Percentiles rank a stretch among this genome's conserved stretches.
Evolutionary conservation across 1,140 invertebrate species (phyloP).

Genomic region (Hesperophylax magnus): DNA sequence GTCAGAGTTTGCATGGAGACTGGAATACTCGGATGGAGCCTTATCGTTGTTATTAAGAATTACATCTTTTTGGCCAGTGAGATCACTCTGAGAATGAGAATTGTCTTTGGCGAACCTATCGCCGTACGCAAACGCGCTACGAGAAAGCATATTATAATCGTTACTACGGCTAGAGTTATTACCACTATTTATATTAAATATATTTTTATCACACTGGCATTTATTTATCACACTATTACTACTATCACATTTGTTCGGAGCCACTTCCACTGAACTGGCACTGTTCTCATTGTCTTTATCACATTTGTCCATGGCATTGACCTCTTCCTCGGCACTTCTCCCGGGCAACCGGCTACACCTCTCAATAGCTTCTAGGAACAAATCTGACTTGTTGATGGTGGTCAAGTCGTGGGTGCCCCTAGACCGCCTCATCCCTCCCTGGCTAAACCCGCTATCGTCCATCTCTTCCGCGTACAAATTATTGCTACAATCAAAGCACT

Average conservation of each 20-base stretch:
- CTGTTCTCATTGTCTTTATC: not conserved
- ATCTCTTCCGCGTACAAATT: slow-evolving; percentile 12
- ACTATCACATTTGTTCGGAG: slow-evolving; percentile 69
- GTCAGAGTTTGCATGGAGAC: not conserved
- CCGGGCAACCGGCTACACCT: slow-evolving; percentile 23
- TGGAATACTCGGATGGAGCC: not conserved
- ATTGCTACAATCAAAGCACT: slow-evolving; percentile 61
- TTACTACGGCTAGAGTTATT: slow-evolving; percentile 48
- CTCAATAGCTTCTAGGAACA: slow-evolving; percentile 53
- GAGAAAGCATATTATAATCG: slow-evolving; percentile 40
- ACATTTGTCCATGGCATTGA: slow-evolving; percentile 27
- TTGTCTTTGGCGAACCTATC: slow-evolving; percentile 35
- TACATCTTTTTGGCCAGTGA: not conserved
- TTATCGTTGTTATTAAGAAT: not conserved
- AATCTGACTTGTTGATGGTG: slow-evolving; percentile 44
- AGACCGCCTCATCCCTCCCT: slow-evolving; percentile 58
- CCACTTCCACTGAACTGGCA: slow-evolving; percentile 40
- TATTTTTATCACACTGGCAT: slow-evolving; percentile 62
- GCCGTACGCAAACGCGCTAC: slow-evolving; percentile 33
- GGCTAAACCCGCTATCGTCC: not conserved
- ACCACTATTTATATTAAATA: slow-evolving; percentile 51
- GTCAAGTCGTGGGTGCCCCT: slow-evolving; percentile 64
- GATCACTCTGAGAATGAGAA: slow-evolving; percentile 12
- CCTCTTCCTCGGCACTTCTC: not conserved
- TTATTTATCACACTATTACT: slow-evolving; percentile 61